Evolutionary conservation across 2,888 invertebrate genomes (phyloP), one percentile per base, ranked within the genome.

Genomic region (Rhorus exstirpatorius): DNA sequence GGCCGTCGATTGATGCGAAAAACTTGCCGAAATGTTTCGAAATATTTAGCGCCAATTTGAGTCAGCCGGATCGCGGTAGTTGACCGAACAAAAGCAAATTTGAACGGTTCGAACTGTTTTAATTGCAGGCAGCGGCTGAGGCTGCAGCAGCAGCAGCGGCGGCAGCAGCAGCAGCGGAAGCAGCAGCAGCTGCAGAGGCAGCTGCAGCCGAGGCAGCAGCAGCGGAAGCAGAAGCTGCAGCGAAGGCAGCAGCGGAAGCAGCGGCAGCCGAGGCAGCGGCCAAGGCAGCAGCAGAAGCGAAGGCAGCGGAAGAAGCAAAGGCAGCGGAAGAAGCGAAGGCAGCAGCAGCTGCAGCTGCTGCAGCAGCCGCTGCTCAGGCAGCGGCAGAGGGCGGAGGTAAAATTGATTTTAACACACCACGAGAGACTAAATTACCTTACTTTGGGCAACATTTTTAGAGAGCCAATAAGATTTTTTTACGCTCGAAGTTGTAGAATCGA

Each of bases 81-180:
- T n/a, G n/a, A n/a, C n/a, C n/a, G n/a, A n/a, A n/a, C n/a, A n/a
- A n/a, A n/a, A n/a, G n/a, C n/a, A n/a, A n/a, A n/a, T n/a, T n/a
- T n/a, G n/a, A n/a, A n/a, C n/a, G n/a, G n/a, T n/a, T 12, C 0
- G 2, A 14, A 31, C 8, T 0, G 8, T 51, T 63, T 6, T 12
- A 49, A 71, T 65, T 65, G 4, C 76, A 81, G 81, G 77, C 77
- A 21, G 77, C 70, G 24, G 70, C 70, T 3, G 68, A 38, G 60
- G 60, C 60, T 1, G 63, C 63, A 14, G 60, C 60, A 41, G 41
- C 41, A 1, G 60, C 21, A 12, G 68, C 75, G 6, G 75, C 76
- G n/a, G 76, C 55, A 8, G 67, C 67, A 4, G 75, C 38, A 10
- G 65, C 26, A 35, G 75, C 75, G 3, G 79, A 67, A 46, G 74